phyloP scores from a whole-genome alignment of 2,888 invertebrate species.

The Synanthedon andrenaeformis region DNA sequence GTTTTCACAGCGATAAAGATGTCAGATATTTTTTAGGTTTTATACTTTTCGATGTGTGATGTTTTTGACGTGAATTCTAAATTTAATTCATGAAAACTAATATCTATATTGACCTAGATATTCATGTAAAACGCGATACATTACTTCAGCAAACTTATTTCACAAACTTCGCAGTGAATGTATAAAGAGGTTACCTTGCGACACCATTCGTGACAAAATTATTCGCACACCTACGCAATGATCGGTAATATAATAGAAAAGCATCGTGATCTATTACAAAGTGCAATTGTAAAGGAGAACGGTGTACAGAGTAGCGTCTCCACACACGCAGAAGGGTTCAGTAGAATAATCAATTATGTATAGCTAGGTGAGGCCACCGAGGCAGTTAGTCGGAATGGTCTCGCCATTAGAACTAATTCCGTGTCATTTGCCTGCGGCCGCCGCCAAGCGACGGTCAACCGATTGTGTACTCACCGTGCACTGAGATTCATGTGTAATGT shows the following conservation, averaged over 20 bases:
- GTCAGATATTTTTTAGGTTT: no score
- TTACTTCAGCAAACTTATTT: no score
- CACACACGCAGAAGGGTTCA: slow-evolving; percentile 29
- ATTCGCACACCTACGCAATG: background rate
- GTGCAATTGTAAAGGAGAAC: no score
- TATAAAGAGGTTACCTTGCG: no score
- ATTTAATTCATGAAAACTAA: no score
- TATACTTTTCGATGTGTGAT: no score
- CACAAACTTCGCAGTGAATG: no score
- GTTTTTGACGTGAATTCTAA: no score
- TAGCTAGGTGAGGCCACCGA: slow-evolving; percentile 53
- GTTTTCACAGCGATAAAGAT: no score
- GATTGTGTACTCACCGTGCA: slow-evolving; percentile 21
- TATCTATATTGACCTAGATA: no score
- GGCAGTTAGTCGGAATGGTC: slow-evolving; percentile 63
- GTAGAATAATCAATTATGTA: slow-evolving; percentile 53
- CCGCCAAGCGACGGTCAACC: slow-evolving; percentile 39
- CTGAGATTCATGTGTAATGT: slow-evolving; percentile 7
- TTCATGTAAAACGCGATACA: no score
- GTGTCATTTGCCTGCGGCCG: slow-evolving; percentile 66
- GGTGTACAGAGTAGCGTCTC: background rate
- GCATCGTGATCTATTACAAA: no score
- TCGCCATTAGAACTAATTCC: slow-evolving; percentile 67
- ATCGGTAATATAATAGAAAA: background rate
- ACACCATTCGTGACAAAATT: background rate